Base-by-base conservation (phyloP, 2,888 invertebrate genomes). In the Zele albiditarsus region DNA sequence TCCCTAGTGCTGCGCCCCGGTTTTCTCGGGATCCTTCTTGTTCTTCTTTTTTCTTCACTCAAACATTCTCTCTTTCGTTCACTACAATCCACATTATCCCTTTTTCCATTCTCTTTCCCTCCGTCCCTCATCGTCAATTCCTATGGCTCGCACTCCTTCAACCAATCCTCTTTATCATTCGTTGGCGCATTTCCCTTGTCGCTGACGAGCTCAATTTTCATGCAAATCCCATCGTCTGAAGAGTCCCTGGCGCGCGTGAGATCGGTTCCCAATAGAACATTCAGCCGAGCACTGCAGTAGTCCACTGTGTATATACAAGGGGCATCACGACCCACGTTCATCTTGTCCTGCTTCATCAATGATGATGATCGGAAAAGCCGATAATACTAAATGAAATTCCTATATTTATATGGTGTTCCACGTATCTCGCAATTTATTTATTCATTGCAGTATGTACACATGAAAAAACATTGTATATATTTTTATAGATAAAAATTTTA, bases 191-290 rank as follows among this genome's bases (percentile, higher is more conserved):
- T 72, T 72, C 63, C 49, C 67, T 63, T 16, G 73, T 58, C 63
- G 69, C 58, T 73, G 78, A 74, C 77, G 77, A 76, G 71, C 73
- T 76, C 81, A 81, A 84, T 83, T 84, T 81, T 84, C 83, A 84
- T 82, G 82, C 80, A 84, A 84, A 84, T 84, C 75, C 73, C 76
- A 71, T 78, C 78, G 76, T 76, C 74, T 78, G 65, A 53, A 62
- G 71, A 60, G 70, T 66, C 71, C 65, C 73, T 73, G 66, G 31
- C 46, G 65, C 63, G 77, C 77, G 75, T 75, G 77, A 78, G 79
- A 78, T 79, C 78, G 71, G 67, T 78, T 78, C 72, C 75, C 78
- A 78, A 78, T 77, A 74, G 78, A 73, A 78, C 78, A 78, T 75
- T 78, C 73, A 73, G 67, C 74, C 74, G 68, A 74, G 71, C 65